Evolutionary conservation across 2,888 invertebrate species (phyloP), one percentile per base, ranked within the genome.

Genomic region (Glaucopsyche alexis): DNA sequence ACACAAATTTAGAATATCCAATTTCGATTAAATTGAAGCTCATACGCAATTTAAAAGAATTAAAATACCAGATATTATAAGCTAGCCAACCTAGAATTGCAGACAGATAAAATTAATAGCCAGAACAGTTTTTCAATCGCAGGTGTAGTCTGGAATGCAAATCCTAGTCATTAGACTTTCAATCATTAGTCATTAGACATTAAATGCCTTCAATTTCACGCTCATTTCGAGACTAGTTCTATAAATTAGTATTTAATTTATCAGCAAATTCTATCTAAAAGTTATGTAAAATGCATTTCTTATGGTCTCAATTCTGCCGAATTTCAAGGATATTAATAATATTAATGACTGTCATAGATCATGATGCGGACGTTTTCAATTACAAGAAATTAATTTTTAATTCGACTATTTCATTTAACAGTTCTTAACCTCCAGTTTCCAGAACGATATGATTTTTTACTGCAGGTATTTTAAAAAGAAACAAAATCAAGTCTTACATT

Each of bases 131-230:
- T 67, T 69, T 69, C 69, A 69, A 69, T 45, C 69, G 49, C 69
- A 69, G 69, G 69, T 69, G 69, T 69, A 69, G 49, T 47, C 49
- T 69, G 69, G 69, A 49, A 69, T 69, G 69, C 69, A 69, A 49
- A 49, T 69, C 67, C 19, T 67, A 67, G 49, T 49, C 69, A 49
- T 69, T 47, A 69, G 49, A 60, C 14, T 49, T 69, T 69, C 47
- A 49, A 49, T 67, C 47, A 67, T 47, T 69, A 69, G 38, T 69
- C 47, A 69, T 69, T 69, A 16, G 60, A 29, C 29, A 19, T 69
- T 7, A 19, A 49, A 49, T 69, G 69, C 49, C 49, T 69, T 69
- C n/a, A 69, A 69, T 69, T 69, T 69, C 19, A 69, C 69, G 69
- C 69, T 69, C 45, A 67, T 67, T 67, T 67, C n/a, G 14, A 65